Conservation (phyloP, 2,797 vertebrate species). For the Myotis vivesi region DNA sequence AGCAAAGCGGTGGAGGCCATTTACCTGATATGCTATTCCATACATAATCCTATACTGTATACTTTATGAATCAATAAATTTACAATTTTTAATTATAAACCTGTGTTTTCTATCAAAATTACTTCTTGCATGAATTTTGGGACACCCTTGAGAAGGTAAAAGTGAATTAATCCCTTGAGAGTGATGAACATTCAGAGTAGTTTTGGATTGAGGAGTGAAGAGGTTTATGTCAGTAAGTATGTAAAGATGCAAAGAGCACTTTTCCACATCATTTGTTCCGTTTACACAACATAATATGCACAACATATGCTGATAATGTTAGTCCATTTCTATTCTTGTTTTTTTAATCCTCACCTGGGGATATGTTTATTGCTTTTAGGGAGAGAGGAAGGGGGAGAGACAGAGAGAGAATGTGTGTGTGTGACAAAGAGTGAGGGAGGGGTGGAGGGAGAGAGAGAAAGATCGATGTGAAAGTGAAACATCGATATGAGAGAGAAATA, state of each 20-base stretch:
- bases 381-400: not conserved
- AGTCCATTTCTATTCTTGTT: not conserved
- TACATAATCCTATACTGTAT: too few species aligned
- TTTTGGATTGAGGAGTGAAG: not conserved
- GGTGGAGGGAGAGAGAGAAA: not conserved
- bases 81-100: too few species aligned
- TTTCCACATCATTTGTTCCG: not conserved
- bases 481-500: not conserved
- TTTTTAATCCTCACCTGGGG: not conserved
- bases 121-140: too few species aligned
- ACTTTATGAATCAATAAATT: too few species aligned
- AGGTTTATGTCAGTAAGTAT: not conserved
- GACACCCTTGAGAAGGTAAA: not conserved
- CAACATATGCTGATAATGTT: not conserved
- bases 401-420: not conserved
- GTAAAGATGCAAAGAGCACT: not conserved
- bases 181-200: not conserved
- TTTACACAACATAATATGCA: conserved; percentile 1
- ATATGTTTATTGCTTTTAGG: not conserved
- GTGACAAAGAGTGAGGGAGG: not conserved
- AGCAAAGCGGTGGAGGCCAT: too few species aligned
- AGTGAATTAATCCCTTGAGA: not conserved
- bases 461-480: too few species aligned
- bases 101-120: too few species aligned
- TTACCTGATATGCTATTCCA: too few species aligned